Conservation (phyloP, 1,140 invertebrate species). For the Sarcophaga bullata region DNA sequence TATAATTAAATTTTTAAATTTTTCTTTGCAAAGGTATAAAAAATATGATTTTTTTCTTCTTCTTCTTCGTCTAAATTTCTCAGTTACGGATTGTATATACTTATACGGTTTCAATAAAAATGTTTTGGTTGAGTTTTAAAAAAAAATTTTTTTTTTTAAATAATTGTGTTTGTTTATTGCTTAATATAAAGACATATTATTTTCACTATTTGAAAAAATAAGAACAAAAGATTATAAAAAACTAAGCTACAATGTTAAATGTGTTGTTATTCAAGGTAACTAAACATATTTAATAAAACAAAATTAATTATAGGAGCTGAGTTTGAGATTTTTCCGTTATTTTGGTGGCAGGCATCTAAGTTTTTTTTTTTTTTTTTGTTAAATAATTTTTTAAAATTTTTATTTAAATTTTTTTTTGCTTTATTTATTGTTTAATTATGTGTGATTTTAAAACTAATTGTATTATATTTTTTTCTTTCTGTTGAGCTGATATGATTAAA, state of each 20-base stretch:
- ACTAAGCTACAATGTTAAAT: too few relatives aligned
- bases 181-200: neutral
- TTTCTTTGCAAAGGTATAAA: conserved; percentile 36
- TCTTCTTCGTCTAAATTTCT: conserved; percentile 17
- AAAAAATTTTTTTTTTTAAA: neutral
- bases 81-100: too few relatives aligned
- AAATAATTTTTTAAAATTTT: neutral
- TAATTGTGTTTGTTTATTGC: neutral
- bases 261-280: too few relatives aligned
- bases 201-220: neutral
- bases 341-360: conserved; percentile 25
- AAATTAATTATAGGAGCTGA: neutral
- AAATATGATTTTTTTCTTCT: conserved; percentile 25
- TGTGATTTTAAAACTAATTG: conserved; percentile 2
- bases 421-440: conserved; percentile 3
- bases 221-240: neutral
- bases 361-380: neutral
- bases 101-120: neutral
- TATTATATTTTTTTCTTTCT: neutral
- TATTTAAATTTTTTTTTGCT: too few relatives aligned
- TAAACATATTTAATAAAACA: neutral
- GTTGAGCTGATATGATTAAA: conserved; percentile 39
- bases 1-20: neutral
- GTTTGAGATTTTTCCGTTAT: conserved; percentile 20
- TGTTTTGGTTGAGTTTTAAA: neutral